Base-by-base conservation (phyloP, 2,113 vertebrate genomes). In the Marmota flaviventris region DNA sequence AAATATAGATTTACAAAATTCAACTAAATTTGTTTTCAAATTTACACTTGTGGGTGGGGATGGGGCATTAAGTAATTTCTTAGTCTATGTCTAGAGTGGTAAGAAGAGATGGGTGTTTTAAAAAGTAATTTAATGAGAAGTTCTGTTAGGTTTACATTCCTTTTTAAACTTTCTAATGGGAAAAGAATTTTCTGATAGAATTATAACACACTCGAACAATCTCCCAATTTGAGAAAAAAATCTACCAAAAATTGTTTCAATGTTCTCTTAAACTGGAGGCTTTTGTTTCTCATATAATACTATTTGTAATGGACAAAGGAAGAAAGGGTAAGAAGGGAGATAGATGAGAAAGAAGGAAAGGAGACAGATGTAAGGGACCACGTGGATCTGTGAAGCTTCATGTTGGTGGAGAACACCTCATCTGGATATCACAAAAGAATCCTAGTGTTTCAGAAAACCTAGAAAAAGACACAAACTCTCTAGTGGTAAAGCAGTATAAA, bases 1-100 rank as follows among this genome's bases (percentile, higher is more conserved):
- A 91, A 93, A 84, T 87, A 83, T 4, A 12, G 29, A 82, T 72
- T 91, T 84, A 81, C 22, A 18, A 95, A 83, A 97, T 85, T 83
- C 18, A 34, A 86, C 61, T 70, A 45, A 79, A 83, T 85, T 83
- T 92, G 29, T 92, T 91, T 95, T 69, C 39, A 75, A 58, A 56
- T 85, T 91, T 69, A 63, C 37, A 67, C 72, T 56, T 93, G 70
- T n/a, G 61, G 72, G 39, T 56, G 84, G 73, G 17, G 32, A 3
- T 14, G 8, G n/a, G 75, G 4, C 11, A 24, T 58, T 67, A 88
- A 45, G 22, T 61, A 84, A 83, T 58, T 70, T 88, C 65, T 79
- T 79, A 14, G 58, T 85, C 69, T 85, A 1, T 45, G 69, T 67
- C 16, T 89, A 51, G 13, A 96, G 12, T 20, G 69, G 48, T 67